phyloP scores from a whole-genome alignment of 2,797 vertebrate species.

The Limnodromus scolopaceus region DNA sequence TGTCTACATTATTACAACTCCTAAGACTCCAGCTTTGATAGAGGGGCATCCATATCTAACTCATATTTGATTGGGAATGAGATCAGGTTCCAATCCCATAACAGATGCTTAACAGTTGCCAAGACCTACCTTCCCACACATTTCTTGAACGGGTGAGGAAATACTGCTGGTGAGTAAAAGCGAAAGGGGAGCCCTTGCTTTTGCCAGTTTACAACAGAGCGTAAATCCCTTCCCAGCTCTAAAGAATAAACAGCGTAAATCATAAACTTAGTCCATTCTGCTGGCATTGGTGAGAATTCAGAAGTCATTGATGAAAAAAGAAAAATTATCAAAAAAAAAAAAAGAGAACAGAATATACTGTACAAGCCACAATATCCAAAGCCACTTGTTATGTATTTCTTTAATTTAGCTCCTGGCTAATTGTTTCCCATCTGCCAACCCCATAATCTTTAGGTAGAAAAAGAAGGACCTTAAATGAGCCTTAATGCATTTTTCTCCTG shows the following conservation, averaged over 20 bases:
- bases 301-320: not conserved
- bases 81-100: not conserved
- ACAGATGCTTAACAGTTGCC: not conserved
- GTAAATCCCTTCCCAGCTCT: not conserved
- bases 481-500: conserved; percentile 31
- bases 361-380: not conserved
- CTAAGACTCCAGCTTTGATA: not conserved
- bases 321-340: not conserved
- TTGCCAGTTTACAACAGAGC: not conserved
- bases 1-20: not conserved
- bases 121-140: not conserved
- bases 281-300: not conserved
- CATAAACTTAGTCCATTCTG: not conserved
- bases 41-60: not conserved
- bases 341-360: not conserved
- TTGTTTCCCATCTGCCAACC: not conserved
- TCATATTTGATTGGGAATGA: not conserved
- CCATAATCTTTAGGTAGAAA: conserved; percentile 11
- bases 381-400: not conserved
- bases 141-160: not conserved
- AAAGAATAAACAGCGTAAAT: not conserved
- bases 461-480: conserved; percentile 2
- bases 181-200: not conserved
- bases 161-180: not conserved
- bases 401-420: conserved; percentile 34